Evolutionary conservation across 2,113 vertebrate genomes (phyloP), one percentile per base, ranked within the genome.

Genomic region (Hippocampus barbouri): DNA sequence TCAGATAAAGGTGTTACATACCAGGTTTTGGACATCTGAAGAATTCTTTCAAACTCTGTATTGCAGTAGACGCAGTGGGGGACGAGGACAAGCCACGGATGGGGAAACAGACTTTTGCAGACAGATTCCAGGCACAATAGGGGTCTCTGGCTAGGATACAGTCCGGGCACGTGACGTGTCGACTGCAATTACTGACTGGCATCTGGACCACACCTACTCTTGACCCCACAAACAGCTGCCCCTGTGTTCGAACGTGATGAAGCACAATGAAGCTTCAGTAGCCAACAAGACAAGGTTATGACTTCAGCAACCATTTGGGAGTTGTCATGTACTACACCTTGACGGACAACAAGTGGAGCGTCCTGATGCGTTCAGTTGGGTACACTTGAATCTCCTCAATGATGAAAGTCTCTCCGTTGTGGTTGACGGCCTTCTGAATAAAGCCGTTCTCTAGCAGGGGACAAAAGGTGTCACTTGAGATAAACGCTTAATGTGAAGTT

Each of bases 61-160:
- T 40, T 49, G 78, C 78, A 30, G 30, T 30, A 30, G 30, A 30
- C 23, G n/a, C 20, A 20, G 16, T 5, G 0, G 1, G 23, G 2
- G 30, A 30, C 30, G n/a, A 18, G 0, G 69, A 6, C 1, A 54
- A 60, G 21, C 38, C 54, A 57, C 45, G 1, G 68, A 87, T 71
- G 0, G 34, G 70, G 43, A 89, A 71, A 68, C 94, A 93, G 0
- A 2, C 14, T 0, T n/a, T 0, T 1, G 74, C 2, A 2, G 66
- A 7, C 7, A 38, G 57, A 63, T 90, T 79, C 93, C 94, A 93
- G 0, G 80, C 88, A 0, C 94, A 94, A 85, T 92, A 93, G 0
- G 93, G 94, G 66, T 93, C 93, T 64, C 92, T 79, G 4, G 93
- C 90, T 77, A 94, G 69, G 74, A 94, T 8, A 16, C 94, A 94